Evolutionary conservation across 1,140 invertebrate genomes (phyloP).

Genomic region (Drosophila orosa): DNA sequence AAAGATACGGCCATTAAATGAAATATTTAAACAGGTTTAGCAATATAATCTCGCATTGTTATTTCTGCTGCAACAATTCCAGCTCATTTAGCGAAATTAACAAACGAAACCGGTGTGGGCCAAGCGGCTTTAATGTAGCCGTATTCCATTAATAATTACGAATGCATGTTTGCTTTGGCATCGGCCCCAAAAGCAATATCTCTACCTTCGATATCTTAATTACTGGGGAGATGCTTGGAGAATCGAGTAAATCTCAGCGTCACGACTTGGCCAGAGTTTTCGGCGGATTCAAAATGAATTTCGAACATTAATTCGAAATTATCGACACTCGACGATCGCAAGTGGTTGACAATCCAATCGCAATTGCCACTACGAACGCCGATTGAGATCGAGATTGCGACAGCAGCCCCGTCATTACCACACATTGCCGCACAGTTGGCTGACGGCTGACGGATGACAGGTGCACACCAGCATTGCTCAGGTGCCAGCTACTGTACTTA

Average conservation of each 20-base stretch:
- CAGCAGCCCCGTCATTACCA: slow-evolving; percentile 31
- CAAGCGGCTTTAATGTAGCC: slow-evolving; percentile 42
- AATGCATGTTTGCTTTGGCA: slow-evolving; percentile 35
- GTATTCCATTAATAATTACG: slow-evolving; percentile 56
- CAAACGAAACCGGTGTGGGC: slow-evolving; percentile 53
- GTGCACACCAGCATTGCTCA: slow-evolving; percentile 19
- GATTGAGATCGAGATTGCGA: slow-evolving; percentile 53
- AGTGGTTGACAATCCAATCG: slow-evolving; percentile 58
- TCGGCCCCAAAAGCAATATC: background rate
- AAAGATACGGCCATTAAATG: slow-evolving; percentile 45
- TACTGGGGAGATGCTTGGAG: slow-evolving; percentile 33
- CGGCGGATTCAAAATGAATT: slow-evolving; percentile 49
- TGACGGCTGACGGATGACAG: slow-evolving; percentile 31
- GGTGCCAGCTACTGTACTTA: slow-evolving; percentile 27
- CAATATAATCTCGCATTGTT: slow-evolving; percentile 69
- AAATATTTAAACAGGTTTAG: slow-evolving; percentile 76
- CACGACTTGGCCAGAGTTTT: slow-evolving; percentile 12
- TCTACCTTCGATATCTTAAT: slow-evolving; percentile 58
- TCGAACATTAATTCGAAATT: slow-evolving; percentile 65
- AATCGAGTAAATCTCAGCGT: slow-evolving; percentile 48
- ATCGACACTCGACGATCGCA: slow-evolving; percentile 58
- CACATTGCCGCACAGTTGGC: slow-evolving; percentile 68
- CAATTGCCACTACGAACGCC: slow-evolving; percentile 22
- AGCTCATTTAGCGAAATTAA: slow-evolving; percentile 57
- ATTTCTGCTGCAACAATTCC: slow-evolving; percentile 57